phyloP scores from a whole-genome alignment of 1,140 invertebrate species.

The Drosophila tani region DNA sequence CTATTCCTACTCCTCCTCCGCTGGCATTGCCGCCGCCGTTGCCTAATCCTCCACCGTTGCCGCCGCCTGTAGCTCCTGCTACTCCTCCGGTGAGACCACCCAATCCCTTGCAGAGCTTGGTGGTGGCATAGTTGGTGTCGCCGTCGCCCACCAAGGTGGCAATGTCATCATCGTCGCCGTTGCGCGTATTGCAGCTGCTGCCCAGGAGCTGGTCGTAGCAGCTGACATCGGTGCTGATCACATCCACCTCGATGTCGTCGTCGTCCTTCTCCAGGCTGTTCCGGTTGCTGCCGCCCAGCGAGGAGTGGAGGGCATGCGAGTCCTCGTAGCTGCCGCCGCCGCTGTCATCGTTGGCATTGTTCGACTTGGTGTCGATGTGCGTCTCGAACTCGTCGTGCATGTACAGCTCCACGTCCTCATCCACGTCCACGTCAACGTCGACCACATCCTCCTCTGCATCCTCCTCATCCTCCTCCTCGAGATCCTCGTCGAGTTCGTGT shows the following conservation, averaged over 20 bases:
- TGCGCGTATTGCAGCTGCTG: slow-evolving; percentile 80
- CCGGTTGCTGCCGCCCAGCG: slow-evolving; percentile 75
- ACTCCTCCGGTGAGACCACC: neutral
- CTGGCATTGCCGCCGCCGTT: neutral
- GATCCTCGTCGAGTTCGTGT: slow-evolving; percentile 55
- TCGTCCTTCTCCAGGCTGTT: slow-evolving; percentile 84
- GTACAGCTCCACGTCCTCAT: slow-evolving; percentile 66
- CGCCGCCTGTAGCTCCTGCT: slow-evolving; percentile 3
- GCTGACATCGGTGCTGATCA: slow-evolving; percentile 84
- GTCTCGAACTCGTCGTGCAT: slow-evolving; percentile 87
- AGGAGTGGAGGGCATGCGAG: slow-evolving; percentile 79
- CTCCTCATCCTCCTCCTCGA: slow-evolving; percentile 56
- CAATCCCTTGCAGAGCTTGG: slow-evolving; percentile 52
- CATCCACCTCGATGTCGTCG: slow-evolving; percentile 83
- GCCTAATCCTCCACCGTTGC: slow-evolving; percentile 1
- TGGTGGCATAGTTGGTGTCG: slow-evolving; percentile 56
- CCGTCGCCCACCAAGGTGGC: slow-evolving; percentile 74
- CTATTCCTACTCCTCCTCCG: slow-evolving; percentile 5
- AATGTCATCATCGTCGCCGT: slow-evolving; percentile 79
- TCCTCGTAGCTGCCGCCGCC: slow-evolving; percentile 84
- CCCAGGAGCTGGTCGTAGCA: slow-evolving; percentile 82
- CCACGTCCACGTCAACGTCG: slow-evolving; percentile 81
- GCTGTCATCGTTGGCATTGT: slow-evolving; percentile 83
- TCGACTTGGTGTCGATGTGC: slow-evolving; percentile 77
- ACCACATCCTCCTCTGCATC: slow-evolving; percentile 43